These are phyloP conservation scores for Protobothrops flavoviridis DNA, from an alignment of 2,113 vertebrate genomes.

Conservation along the genomic window DNA sequence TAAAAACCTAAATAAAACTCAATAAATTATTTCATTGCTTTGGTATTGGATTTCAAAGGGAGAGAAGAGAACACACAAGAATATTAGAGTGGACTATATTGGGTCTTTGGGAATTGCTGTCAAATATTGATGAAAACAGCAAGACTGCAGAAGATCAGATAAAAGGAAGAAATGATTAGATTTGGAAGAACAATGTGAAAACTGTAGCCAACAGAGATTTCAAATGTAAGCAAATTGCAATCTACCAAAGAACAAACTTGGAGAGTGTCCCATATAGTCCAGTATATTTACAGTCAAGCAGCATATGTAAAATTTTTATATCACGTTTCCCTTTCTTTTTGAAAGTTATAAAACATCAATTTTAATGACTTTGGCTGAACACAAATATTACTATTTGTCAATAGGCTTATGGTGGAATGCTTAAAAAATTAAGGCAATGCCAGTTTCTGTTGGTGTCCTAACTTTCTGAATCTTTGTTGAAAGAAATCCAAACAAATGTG, in stretches of 20 bases:
- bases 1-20: slow-evolving; percentile 77
- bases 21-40: slow-evolving; percentile 80
- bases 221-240: slow-evolving; percentile 73
- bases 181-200: slow-evolving; percentile 77
- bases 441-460: slow-evolving; percentile 24
- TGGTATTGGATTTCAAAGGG: slow-evolving; percentile 80
- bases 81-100: slow-evolving; percentile 76
- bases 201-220: slow-evolving; percentile 74
- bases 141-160: slow-evolving; percentile 77
- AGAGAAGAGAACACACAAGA: slow-evolving; percentile 69
- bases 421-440: slow-evolving; percentile 2
- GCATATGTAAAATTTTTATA: slow-evolving; percentile 68
- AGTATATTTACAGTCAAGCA: slow-evolving; percentile 65
- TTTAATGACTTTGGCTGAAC: slow-evolving; percentile 60
- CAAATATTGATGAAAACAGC: slow-evolving; percentile 80
- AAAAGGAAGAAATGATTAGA: slow-evolving; percentile 77
- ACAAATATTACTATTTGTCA: slow-evolving; percentile 36
- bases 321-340: slow-evolving; percentile 60
- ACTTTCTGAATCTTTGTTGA: not conserved
- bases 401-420: slow-evolving; percentile 13
- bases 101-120: slow-evolving; percentile 83
- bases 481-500: not conserved
- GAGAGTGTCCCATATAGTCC: slow-evolving; percentile 62
- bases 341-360: slow-evolving; percentile 50
- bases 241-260: slow-evolving; percentile 71